Evolutionary conservation across 2,113 vertebrate genomes (phyloP), one percentile per base, ranked within the genome.

Genomic region (Scortum barcoo): DNA sequence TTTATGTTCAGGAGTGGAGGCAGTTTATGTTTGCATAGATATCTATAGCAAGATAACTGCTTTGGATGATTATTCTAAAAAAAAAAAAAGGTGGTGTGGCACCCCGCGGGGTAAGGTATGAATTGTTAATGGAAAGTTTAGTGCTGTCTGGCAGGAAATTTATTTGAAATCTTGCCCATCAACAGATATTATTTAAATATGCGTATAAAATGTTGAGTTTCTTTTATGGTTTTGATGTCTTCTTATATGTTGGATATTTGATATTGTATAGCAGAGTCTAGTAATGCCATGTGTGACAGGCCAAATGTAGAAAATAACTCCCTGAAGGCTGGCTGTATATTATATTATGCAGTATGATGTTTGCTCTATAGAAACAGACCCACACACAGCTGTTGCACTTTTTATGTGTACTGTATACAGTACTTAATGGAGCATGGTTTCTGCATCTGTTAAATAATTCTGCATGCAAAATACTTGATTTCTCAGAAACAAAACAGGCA

Each of bases 401-500:
- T 79, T 38, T 11, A 19, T 10, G 54, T 61, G 2, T 36, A 60
- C 33, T 74, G 60, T 60, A 57, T 20, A 53, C 63, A 67, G 7
- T 16, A 36, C n/a, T 30, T 82, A 81, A 86, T 83, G 57, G 58
- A 57, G 79, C 72, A 62, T 46, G 20, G 20, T 8, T 69, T 76
- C 22, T 38, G 46, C 68, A 71, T 80, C 65, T 81, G 65, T 78
- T 48, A 26, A 84, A 73, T 79, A 16, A 73, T 61, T 83, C 19
- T 56, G 12, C 33, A 22, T 20, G 38, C 28, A 60, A 73, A 80
- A 38, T 58, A 20, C 22, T 46, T 62, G 26, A 51, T 56, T 71
- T 79, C 26, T 46, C 53, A 72, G 6, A 71, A 17, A 73, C 22
- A 72, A 30, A 33, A 13, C n/a, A 76, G 20, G 10, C 75, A 65